phyloP scores from a whole-genome alignment of 2,888 invertebrate species.

The Tridacna crocea region DNA sequence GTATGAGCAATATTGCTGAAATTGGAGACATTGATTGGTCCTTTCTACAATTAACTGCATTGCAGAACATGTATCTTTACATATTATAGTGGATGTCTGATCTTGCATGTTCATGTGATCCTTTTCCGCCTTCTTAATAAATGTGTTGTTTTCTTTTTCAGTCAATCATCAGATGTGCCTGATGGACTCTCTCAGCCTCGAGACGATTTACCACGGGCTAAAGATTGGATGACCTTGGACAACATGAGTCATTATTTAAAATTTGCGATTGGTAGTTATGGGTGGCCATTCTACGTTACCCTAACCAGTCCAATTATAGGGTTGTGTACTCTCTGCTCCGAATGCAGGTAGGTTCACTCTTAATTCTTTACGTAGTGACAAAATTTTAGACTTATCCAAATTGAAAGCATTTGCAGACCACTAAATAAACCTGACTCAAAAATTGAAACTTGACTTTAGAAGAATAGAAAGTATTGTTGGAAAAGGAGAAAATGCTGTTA shows the following conservation, averaged over 20 bases:
- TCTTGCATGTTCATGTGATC: too few species aligned
- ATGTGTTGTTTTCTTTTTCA: background rate
- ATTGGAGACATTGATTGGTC: too few species aligned
- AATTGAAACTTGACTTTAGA: too few species aligned
- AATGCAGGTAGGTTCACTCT: slow-evolving; percentile 72
- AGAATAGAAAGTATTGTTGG: background rate
- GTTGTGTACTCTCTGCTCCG: slow-evolving; percentile 88
- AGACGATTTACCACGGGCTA: slow-evolving; percentile 39
- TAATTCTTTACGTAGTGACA: too few species aligned
- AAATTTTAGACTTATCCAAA: too few species aligned
- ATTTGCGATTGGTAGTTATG: slow-evolving; percentile 93
- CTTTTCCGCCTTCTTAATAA: background rate
- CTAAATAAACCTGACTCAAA: too few species aligned
- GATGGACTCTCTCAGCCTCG: background rate
- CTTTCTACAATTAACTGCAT: too few species aligned
- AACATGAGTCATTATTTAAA: slow-evolving; percentile 91
- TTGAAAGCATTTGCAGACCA: too few species aligned
- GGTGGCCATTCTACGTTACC: slow-evolving; percentile 92
- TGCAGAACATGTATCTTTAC: too few species aligned
- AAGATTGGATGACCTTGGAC: slow-evolving; percentile 92
- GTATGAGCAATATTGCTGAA: too few species aligned
- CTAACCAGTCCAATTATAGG: slow-evolving; percentile 91
- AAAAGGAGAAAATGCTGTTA: too few species aligned
- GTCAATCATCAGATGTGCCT: background rate
- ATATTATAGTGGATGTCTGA: too few species aligned